Percentiles rank a stretch among this genome's conserved stretches.
phyloP scores from a whole-genome alignment of 1,140 invertebrate genomes.

The Trichogramma pretiosum region DNA sequence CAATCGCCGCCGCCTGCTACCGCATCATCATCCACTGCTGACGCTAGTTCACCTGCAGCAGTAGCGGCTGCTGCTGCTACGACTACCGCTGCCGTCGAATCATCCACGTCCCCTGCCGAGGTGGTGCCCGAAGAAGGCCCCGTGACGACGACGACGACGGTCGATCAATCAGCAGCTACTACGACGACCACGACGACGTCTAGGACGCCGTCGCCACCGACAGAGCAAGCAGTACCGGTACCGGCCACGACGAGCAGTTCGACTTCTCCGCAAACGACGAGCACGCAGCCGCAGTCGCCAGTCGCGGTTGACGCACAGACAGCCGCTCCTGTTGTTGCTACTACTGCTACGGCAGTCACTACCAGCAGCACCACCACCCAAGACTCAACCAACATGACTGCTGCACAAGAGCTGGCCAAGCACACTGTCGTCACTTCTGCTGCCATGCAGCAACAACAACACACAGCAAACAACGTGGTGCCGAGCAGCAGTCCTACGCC shows the following conservation, averaged over 20 bases:
- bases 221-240: not conserved
- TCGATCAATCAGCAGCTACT: not conserved
- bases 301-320: not conserved
- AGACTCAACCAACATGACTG: constrained; percentile 14
- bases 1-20: not conserved
- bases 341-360: not conserved
- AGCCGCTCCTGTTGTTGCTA: not conserved
- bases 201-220: not conserved
- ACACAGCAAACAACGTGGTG: constrained; percentile 39
- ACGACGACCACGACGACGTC: not conserved
- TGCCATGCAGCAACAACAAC: constrained; percentile 47
- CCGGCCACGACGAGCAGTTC: not conserved
- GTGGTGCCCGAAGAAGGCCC: not conserved
- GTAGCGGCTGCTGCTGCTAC: not conserved
- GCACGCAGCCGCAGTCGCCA: not conserved
- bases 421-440: constrained; percentile 34
- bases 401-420: constrained; percentile 9
- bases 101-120: not conserved
- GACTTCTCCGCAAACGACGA: not conserved
- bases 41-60: not conserved
- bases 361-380: not conserved
- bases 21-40: not conserved
- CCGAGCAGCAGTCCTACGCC: constrained; percentile 41
- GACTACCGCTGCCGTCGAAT: not conserved
- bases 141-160: too few relatives aligned